A percentile compares a stretch with the other conserved stretches of the same genome.
Conservation (phyloP, 2,797 vertebrate genomes). For the Nyctibius grandis region DNA sequence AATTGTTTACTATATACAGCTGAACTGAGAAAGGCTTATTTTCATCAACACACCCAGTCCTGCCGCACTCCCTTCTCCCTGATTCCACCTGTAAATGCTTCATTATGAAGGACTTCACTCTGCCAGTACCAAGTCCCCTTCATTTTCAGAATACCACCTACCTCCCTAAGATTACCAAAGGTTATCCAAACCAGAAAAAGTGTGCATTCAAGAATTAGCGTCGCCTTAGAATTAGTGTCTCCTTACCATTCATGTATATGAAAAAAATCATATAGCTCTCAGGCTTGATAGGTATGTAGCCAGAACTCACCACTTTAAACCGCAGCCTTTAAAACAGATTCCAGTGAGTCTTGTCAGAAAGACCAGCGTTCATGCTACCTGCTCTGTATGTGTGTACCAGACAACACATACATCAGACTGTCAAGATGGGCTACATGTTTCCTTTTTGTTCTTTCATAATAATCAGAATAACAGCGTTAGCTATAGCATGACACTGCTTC, state of each 20-base stretch:
- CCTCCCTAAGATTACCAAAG: not conserved
- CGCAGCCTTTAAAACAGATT: not conserved
- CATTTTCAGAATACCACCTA: not conserved
- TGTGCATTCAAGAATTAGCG: not conserved
- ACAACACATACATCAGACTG: not conserved
- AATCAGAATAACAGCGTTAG: not conserved
- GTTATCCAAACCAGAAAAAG: not conserved
- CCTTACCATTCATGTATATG: not conserved
- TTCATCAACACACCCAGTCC: not conserved
- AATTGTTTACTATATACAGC: not conserved
- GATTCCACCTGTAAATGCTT: not conserved
- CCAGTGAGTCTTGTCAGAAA: not conserved
- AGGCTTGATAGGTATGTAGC: not conserved
- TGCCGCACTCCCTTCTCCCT: not conserved
- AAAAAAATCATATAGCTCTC: not conserved
- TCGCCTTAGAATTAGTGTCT: not conserved
- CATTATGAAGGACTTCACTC: not conserved
- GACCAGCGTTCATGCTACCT: not conserved
- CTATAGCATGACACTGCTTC: not conserved
- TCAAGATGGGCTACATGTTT: not conserved
- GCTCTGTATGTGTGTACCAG: not conserved
- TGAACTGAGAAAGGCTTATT: not conserved
- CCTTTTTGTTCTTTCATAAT: not conserved
- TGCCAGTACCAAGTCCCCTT: not conserved
- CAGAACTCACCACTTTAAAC: not conserved